A percentile compares a stretch with the other conserved stretches of the same genome.
phyloP scores from a whole-genome alignment of 2,888 invertebrate genomes.

The Cheilosia variabilis region DNA sequence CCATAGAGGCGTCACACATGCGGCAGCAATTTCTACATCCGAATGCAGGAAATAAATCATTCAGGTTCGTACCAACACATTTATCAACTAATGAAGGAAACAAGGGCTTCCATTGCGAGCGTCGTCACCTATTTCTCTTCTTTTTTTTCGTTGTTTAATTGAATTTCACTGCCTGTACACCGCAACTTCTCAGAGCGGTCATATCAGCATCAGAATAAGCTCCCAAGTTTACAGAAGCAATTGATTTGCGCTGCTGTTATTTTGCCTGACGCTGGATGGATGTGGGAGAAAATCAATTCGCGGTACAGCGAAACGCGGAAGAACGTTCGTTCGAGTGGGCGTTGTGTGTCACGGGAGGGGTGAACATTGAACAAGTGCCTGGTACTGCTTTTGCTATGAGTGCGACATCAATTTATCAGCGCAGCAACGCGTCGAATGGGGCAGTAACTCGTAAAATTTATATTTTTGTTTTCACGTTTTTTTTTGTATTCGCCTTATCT shows the following conservation, averaged over 20 bases:
- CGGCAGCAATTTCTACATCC: slow-evolving; percentile 23
- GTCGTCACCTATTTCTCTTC: slow-evolving; percentile 18
- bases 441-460: slow-evolving; percentile 48
- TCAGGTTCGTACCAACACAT: slow-evolving; percentile 57
- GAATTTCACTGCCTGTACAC: slow-evolving; percentile 22
- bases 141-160: slow-evolving; percentile 20
- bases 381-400: slow-evolving; percentile 48
- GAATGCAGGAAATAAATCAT: slow-evolving; percentile 64
- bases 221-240: slow-evolving; percentile 18
- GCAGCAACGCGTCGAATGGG: slow-evolving; percentile 43
- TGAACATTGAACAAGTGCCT: slow-evolving; percentile 49
- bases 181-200: background rate
- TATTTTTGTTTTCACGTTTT: slow-evolving; percentile 14
- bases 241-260: slow-evolving; percentile 53
- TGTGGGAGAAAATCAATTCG: slow-evolving; percentile 71
- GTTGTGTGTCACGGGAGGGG: slow-evolving; percentile 29
- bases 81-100: slow-evolving; percentile 7
- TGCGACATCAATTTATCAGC: slow-evolving; percentile 54
- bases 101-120: slow-evolving; percentile 38
- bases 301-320: slow-evolving; percentile 66
- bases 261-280: slow-evolving; percentile 38
- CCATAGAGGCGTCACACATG: slow-evolving; percentile 21
- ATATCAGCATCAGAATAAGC: slow-evolving; percentile 4
- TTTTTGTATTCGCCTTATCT: slow-evolving; percentile 1
- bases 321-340: slow-evolving; percentile 55